phyloP scores from a whole-genome alignment of 2,113 vertebrate species.

The Castor canadensis region DNA sequence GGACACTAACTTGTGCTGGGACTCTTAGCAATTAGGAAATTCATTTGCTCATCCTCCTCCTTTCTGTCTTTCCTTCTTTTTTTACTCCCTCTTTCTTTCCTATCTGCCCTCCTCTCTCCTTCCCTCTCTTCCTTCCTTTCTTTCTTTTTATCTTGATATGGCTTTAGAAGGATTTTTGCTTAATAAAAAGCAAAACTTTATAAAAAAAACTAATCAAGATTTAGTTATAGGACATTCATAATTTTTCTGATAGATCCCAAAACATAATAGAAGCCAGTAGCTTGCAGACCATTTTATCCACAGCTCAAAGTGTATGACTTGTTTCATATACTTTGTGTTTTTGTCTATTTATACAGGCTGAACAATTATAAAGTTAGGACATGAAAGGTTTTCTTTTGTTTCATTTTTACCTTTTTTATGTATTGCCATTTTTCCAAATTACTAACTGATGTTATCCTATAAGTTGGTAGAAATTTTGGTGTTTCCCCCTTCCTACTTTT shows the following conservation, averaged over 20 bases:
- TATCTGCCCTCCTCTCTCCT: too few relatives aligned
- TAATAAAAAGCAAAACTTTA: background rate
- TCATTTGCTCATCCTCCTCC: rapidly evolving
- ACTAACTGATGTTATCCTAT: slow-evolving; percentile 14
- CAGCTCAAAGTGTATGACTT: background rate
- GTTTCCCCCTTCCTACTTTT: slow-evolving; percentile 30
- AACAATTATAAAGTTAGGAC: background rate
- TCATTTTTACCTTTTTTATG: background rate
- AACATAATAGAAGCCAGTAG: background rate
- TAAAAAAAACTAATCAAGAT: background rate
- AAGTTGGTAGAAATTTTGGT: slow-evolving; percentile 21
- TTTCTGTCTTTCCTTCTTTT: background rate
- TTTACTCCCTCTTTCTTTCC: too few relatives aligned
- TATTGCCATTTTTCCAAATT: background rate
- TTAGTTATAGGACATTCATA: background rate
- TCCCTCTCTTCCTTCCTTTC: too few relatives aligned
- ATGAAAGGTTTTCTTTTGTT: background rate
- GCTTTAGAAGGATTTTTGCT: slow-evolving; percentile 1
- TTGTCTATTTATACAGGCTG: background rate
- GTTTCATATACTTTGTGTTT: background rate
- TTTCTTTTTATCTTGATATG: background rate
- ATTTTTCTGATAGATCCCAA: background rate
- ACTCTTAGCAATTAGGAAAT: background rate
- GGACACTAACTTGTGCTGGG: background rate
- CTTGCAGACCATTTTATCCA: background rate